Base-by-base conservation (phyloP, 2,888 invertebrate genomes). In the Neoaliturus tenellus region DNA sequence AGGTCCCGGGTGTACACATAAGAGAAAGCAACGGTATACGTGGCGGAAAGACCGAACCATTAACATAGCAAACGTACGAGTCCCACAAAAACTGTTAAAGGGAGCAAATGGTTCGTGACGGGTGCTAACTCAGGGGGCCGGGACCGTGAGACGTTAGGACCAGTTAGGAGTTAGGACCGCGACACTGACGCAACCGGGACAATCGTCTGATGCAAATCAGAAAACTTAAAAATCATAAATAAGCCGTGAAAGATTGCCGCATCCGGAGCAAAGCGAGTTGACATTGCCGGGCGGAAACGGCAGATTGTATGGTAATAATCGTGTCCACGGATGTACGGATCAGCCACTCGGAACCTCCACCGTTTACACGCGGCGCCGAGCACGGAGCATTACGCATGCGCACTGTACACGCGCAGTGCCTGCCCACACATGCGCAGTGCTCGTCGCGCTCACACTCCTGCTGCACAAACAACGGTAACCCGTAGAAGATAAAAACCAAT, bases 271-370 rank as follows among this genome's bases (percentile, higher is more conserved):
- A 23, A 78, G 78, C 55, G 28, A 51, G 78, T 78, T 78, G 78
- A 78, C 78, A 78, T 78, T 55, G 14, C 78, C 23, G n/a, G 78
- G 51, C 78, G 78, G 78, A 78, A 78, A 78, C 78, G 55, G 55
- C 55, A 78, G 48, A 78, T 78, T 78, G 78, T 78, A 78, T 78
- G 78, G 55, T 78, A 78, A 78, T 78, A 48, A 62, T 31, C 62
- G 28, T 62, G 62, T 62, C 28, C 31, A 62, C 62, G 62, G 62
- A 62, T 62, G 62, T 62, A 62, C 62, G 62, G 78, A 25, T 35
- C 78, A 78, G 55, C 55, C 78, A n/a, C 55, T 33, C 78, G 78
- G 48, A 55, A 78, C 75, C n/a, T n/a, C 17, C 39, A 78, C 48
- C 51, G 78, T 78, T 78, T 78, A 51, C 55, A 78, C 78, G 78